Percentiles rank a stretch among this genome's conserved stretches.
Conservation (phyloP, 2,888 invertebrate species). For the Trichogramma dendrolimi region DNA sequence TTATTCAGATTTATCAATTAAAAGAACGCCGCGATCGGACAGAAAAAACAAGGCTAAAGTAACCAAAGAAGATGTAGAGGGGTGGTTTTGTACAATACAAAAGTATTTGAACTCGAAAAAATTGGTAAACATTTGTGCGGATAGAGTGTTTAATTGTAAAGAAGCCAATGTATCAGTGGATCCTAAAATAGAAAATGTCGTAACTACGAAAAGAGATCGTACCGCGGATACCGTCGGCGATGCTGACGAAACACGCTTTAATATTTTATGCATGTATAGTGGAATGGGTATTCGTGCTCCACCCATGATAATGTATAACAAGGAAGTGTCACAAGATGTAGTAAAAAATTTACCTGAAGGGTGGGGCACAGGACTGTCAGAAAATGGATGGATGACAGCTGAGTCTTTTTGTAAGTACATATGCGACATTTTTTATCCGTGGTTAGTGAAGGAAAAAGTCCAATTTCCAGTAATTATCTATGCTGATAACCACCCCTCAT, state of each 20-base stretch:
- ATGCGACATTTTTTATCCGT: slow-evolving; percentile 5
- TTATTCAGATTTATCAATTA: slow-evolving; percentile 32
- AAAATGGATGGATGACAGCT: slow-evolving; percentile 17
- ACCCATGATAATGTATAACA: slow-evolving; percentile 19
- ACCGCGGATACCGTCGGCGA: slow-evolving; percentile 12
- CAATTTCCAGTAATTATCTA: slow-evolving; percentile 9
- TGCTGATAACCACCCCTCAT: slow-evolving; percentile 8
- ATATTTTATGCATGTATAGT: slow-evolving; percentile 20
- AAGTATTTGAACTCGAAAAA: slow-evolving; percentile 29
- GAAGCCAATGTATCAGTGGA: slow-evolving; percentile 12
- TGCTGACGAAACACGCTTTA: slow-evolving; percentile 13
- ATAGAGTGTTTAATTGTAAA: slow-evolving; percentile 27
- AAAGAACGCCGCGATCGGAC: slow-evolving; percentile 34
- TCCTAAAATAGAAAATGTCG: slow-evolving; percentile 15
- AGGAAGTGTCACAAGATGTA: slow-evolving; percentile 10
- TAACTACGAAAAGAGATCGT: slow-evolving; percentile 10
- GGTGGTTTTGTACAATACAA: slow-evolving; percentile 34
- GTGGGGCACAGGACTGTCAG: slow-evolving; percentile 17
- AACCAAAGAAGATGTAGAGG: slow-evolving; percentile 32
- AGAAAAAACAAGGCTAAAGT: slow-evolving; percentile 31
- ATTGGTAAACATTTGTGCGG: slow-evolving; percentile 30
- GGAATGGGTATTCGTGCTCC: slow-evolving; percentile 16
- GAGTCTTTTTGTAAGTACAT: slow-evolving; percentile 14
- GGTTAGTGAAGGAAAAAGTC: slow-evolving; percentile 1
- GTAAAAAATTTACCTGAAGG: slow-evolving; percentile 6